These are phyloP conservation scores for Liolophura sinensis DNA, from an alignment of 1,140 invertebrate genomes.

Conservation along the genomic window DNA sequence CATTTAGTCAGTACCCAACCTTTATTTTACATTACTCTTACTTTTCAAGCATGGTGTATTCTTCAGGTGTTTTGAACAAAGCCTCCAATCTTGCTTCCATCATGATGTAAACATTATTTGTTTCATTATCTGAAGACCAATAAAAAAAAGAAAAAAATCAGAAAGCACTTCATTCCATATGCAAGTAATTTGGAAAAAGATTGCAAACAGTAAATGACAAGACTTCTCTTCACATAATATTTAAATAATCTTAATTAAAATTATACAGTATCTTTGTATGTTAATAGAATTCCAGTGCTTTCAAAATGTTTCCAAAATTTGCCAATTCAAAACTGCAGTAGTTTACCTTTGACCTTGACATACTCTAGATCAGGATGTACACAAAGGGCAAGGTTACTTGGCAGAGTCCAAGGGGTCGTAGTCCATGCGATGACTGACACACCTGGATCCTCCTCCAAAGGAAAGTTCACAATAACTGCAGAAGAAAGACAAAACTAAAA, in stretches of 20 bases:
- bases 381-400: slow-evolving; percentile 93
- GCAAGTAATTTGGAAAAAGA: too few relatives aligned
- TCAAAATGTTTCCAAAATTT: slow-evolving; percentile 6
- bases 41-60: slow-evolving; percentile 70
- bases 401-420: slow-evolving; percentile 99
- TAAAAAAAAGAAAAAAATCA: slow-evolving; percentile 6
- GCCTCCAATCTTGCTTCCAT: slow-evolving; percentile 83
- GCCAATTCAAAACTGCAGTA: slow-evolving; percentile 6
- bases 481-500: slow-evolving; percentile 26
- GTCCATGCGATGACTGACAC: slow-evolving; percentile 85
- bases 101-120: slow-evolving; percentile 78
- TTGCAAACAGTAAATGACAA: too few relatives aligned
- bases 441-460: slow-evolving; percentile 72
- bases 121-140: slow-evolving; percentile 65
- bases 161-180: too few relatives aligned
- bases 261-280: too few relatives aligned
- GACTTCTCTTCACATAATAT: too few relatives aligned
- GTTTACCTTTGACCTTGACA: slow-evolving; percentile 63
- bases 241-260: too few relatives aligned
- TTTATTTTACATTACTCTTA: slow-evolving; percentile 32
- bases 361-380: slow-evolving; percentile 91
- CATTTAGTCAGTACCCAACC: too few relatives aligned
- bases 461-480: slow-evolving; percentile 83
- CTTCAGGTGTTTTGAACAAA: slow-evolving; percentile 76
- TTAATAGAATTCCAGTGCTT: too few relatives aligned